These are phyloP conservation scores for Palythoa caribaeorum DNA, from an alignment of 92 coral and sea anemone genomes.

Conservation along the genomic window DNA sequence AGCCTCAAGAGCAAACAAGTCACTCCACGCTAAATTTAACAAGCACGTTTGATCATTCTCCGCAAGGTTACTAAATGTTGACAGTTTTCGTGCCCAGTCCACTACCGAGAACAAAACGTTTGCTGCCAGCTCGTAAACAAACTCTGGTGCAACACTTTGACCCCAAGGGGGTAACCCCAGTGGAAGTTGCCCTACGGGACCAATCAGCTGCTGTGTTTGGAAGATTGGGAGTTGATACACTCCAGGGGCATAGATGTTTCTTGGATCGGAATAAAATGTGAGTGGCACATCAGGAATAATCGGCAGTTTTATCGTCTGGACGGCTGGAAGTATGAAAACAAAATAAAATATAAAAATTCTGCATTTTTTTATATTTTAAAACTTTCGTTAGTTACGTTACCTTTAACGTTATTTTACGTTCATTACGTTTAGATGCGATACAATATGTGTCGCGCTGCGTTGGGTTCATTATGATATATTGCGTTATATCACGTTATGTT, in stretches of 20 bases:
- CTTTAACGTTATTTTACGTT: too few relatives aligned
- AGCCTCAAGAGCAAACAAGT: slow-evolving; percentile 82
- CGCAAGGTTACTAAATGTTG: slow-evolving; percentile 74
- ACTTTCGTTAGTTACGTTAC: too few relatives aligned
- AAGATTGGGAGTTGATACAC: slow-evolving; percentile 75
- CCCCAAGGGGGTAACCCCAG: slow-evolving; percentile 72
- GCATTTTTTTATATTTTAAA: background rate
- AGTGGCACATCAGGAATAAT: slow-evolving; percentile 77
- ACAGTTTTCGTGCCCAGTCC: slow-evolving; percentile 92
- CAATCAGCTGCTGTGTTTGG: slow-evolving; percentile 68
- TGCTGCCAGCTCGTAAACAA: slow-evolving; percentile 90
- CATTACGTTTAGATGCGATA: too few relatives aligned
- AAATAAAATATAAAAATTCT: background rate
- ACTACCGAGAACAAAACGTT: slow-evolving; percentile 89
- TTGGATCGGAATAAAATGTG: slow-evolving; percentile 75
- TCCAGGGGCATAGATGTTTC: slow-evolving; percentile 74
- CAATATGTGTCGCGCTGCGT: too few relatives aligned
- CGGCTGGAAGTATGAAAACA: slow-evolving; percentile 58
- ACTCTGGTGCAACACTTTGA: slow-evolving; percentile 75
- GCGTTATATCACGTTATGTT: too few relatives aligned
- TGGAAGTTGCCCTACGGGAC: slow-evolving; percentile 64
- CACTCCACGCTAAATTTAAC: slow-evolving; percentile 87
- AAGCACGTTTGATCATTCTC: slow-evolving; percentile 83
- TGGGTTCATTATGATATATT: too few relatives aligned
- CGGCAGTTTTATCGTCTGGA: slow-evolving; percentile 90